Percentiles rank a stretch among this genome's conserved stretches.
Conservation (phyloP, 2,113 vertebrate genomes). For the Pollimyrus isidori region DNA sequence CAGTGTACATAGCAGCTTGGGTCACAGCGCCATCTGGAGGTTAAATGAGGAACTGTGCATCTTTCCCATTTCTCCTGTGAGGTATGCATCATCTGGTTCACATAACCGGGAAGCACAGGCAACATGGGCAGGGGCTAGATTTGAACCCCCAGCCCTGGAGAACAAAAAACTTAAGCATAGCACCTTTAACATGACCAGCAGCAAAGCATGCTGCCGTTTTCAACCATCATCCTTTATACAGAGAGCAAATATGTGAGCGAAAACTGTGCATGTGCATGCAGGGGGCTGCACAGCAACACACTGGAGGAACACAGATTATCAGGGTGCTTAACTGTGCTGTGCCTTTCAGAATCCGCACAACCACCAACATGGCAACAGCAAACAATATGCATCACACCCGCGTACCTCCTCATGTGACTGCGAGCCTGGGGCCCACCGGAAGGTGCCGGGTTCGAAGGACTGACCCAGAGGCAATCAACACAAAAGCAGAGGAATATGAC, state of each 20-base stretch:
- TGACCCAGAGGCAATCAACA: no score
- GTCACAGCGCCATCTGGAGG: slow-evolving; percentile 4
- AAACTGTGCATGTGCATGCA: background rate
- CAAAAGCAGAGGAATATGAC: no score
- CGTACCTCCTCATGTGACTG: no score
- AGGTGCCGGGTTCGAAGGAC: no score
- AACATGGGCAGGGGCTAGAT: background rate
- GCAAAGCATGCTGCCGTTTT: background rate
- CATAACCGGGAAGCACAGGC: background rate
- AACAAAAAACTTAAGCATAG: background rate
- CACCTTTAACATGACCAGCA: background rate
- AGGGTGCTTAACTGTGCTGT: background rate
- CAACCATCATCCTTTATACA: background rate
- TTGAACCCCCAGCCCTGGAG: background rate
- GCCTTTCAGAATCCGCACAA: background rate
- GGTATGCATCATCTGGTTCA: background rate
- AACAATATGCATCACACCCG: no score
- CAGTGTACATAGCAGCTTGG: background rate
- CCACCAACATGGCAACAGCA: no score
- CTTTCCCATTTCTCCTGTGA: background rate
- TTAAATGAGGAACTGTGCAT: background rate
- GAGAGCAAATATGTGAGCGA: background rate
- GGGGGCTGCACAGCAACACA: background rate
- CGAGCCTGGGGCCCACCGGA: no score
- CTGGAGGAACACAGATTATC: background rate